These are phyloP conservation scores for Pseudomyrmex cubaensis DNA, from an alignment of 1,140 invertebrate genomes.

Conservation along the genomic window DNA sequence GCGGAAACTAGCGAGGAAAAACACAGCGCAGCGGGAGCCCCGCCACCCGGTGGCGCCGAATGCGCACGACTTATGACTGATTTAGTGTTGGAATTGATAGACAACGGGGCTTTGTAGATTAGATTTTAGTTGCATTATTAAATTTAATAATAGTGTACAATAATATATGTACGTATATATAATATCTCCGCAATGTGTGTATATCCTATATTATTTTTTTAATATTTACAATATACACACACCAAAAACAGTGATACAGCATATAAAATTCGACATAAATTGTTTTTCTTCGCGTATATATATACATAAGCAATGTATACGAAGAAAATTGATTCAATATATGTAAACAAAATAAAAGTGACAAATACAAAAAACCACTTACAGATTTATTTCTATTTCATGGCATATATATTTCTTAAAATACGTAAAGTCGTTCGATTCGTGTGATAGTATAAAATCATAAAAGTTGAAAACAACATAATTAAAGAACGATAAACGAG, in stretches of 20 bases:
- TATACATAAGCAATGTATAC: neutral
- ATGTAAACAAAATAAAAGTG: slow-evolving; percentile 12
- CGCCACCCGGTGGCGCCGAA: slow-evolving; percentile 79
- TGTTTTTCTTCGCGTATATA: neutral
- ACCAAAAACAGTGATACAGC: slow-evolving; percentile 4
- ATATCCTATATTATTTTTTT: slow-evolving; percentile 2
- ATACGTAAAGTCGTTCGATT: too few relatives aligned
- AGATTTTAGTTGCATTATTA: slow-evolving; percentile 13
- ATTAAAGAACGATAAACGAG: too few relatives aligned
- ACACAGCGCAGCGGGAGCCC: slow-evolving; percentile 68
- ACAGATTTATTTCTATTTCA: slow-evolving; percentile 9
- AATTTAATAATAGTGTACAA: neutral
- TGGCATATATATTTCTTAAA: too few relatives aligned
- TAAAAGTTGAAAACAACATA: too few relatives aligned
- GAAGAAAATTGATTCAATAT: slow-evolving; percentile 30
- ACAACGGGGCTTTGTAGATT: slow-evolving; percentile 80
- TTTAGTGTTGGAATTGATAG: slow-evolving; percentile 80
- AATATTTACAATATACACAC: neutral
- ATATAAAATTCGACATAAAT: neutral
- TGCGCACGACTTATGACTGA: slow-evolving; percentile 84
- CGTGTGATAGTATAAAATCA: too few relatives aligned
- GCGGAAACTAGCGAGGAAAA: slow-evolving; percentile 78
- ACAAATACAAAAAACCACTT: neutral
- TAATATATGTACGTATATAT: slow-evolving; percentile 27
- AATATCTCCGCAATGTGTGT: slow-evolving; percentile 2